Evolutionary conservation across 2,888 invertebrate genomes (phyloP).

Genomic region (Microplitis deprimator): DNA sequence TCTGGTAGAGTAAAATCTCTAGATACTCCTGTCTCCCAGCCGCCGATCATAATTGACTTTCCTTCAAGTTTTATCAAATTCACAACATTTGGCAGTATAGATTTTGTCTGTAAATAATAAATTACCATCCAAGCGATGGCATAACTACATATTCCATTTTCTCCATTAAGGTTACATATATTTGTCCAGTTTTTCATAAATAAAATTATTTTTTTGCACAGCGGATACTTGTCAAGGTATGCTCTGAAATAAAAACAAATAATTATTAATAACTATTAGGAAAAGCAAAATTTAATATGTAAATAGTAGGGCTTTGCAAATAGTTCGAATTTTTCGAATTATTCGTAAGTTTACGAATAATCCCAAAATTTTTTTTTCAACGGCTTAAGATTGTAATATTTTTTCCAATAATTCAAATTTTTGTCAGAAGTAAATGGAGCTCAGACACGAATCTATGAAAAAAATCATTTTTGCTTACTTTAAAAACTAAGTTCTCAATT

Average conservation of each 20-base stretch:
- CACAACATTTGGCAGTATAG: conserved; percentile 69
- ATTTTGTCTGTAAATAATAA: conserved; percentile 74
- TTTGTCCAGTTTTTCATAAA: conserved; percentile 76
- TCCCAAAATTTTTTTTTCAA: no score
- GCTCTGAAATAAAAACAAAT: conserved; percentile 59
- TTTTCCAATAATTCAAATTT: no score
- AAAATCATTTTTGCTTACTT: no score
- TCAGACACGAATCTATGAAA: no score
- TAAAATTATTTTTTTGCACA: conserved; percentile 73
- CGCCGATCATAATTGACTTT: conserved; percentile 53
- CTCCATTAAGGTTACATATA: conserved; percentile 62
- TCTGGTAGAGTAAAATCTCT: conserved; percentile 34
- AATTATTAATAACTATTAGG: conserved; percentile 10
- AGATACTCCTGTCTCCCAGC: conserved; percentile 56
- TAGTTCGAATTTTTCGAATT: no score
- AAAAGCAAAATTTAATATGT: conserved; percentile 36
- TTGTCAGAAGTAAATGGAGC: no score
- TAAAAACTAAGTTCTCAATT: no score
- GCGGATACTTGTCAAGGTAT: conserved; percentile 68
- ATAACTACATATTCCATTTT: conserved; percentile 72
- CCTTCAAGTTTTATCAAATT: conserved; percentile 53
- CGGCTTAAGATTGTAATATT: no score
- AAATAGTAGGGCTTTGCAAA: no score
- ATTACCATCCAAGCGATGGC: conserved; percentile 75
- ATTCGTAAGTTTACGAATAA: no score